These are phyloP conservation scores for Penaeus monodon DNA, from an alignment of 2,888 invertebrate species.

Conservation along the genomic window DNA sequence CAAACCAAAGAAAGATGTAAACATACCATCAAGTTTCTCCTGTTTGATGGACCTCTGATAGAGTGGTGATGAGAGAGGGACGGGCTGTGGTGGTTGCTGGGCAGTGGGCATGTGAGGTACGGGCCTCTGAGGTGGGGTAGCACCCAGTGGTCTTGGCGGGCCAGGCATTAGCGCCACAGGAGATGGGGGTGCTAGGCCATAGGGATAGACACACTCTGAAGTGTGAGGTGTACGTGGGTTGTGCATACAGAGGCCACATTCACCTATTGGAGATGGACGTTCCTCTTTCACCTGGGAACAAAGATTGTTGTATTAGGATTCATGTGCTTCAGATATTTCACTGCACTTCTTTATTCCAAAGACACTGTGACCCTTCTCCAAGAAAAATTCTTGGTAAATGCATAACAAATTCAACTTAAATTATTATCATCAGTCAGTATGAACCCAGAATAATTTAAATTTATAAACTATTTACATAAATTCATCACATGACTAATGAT, in stretches of 20 bases:
- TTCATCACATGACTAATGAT: neutral
- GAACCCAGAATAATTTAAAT: no score
- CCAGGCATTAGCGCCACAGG: slow-evolving; percentile 58
- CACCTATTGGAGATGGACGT: slow-evolving; percentile 60
- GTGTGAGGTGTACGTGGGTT: slow-evolving; percentile 60
- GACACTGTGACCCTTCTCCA: no score
- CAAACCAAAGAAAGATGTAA: neutral
- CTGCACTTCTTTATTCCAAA: neutral
- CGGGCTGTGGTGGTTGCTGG: slow-evolving; percentile 23
- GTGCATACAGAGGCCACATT: slow-evolving; percentile 64
- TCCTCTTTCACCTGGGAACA: slow-evolving; percentile 61
- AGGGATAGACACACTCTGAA: slow-evolving; percentile 60
- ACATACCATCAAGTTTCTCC: slow-evolving; percentile 55
- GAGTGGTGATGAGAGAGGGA: slow-evolving; percentile 23
- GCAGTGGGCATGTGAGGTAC: slow-evolving; percentile 39
- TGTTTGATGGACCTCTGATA: slow-evolving; percentile 53
- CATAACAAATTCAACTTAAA: no score
- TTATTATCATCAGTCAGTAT: no score
- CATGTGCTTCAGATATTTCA: neutral
- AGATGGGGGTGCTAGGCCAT: slow-evolving; percentile 54
- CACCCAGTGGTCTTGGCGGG: slow-evolving; percentile 47
- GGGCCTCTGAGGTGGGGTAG: slow-evolving; percentile 51
- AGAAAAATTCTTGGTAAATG: no score
- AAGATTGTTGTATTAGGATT: neutral
- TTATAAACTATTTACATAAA: no score